A percentile compares a stretch with the other conserved stretches of the same genome.
Evolutionary conservation across 2,888 invertebrate species (phyloP).

Genomic region (Oxyteleia sp.): DNA sequence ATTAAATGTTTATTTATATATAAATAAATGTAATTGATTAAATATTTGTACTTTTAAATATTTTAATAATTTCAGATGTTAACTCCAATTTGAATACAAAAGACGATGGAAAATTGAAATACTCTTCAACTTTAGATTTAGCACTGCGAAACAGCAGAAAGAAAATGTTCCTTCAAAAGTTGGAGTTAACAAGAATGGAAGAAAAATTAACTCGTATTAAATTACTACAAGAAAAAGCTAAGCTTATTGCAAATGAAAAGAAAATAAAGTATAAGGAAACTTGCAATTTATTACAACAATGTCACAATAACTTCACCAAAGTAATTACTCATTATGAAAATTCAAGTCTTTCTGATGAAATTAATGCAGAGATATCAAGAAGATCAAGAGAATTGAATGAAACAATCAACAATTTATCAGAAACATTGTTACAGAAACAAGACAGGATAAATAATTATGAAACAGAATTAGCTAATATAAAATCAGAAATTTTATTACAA

Average conservation of each 20-base stretch:
- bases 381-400: neutral
- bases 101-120: neutral
- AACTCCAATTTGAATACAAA: too few relatives aligned
- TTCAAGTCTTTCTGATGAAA: neutral
- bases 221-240: constrained; percentile 32
- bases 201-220: constrained; percentile 18
- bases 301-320: neutral
- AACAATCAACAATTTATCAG: neutral
- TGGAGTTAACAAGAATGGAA: constrained; percentile 1
- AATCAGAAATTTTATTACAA: constrained; percentile 12
- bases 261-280: neutral
- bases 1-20: too few relatives aligned
- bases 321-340: constrained; percentile 11
- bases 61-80: too few relatives aligned
- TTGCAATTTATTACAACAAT: neutral
- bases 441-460: constrained; percentile 10
- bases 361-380: neutral
- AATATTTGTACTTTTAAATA: too few relatives aligned
- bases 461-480: constrained; percentile 18
- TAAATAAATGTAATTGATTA: too few relatives aligned
- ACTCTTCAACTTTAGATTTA: neutral
- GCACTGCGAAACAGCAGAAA: neutral
- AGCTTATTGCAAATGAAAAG: constrained; percentile 22
- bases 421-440: constrained; percentile 6
- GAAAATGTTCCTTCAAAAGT: neutral